A percentile compares a stretch with the other conserved stretches of the same genome.
Conservation (phyloP, 2,888 invertebrate species). For the Harpalus rufipes region DNA sequence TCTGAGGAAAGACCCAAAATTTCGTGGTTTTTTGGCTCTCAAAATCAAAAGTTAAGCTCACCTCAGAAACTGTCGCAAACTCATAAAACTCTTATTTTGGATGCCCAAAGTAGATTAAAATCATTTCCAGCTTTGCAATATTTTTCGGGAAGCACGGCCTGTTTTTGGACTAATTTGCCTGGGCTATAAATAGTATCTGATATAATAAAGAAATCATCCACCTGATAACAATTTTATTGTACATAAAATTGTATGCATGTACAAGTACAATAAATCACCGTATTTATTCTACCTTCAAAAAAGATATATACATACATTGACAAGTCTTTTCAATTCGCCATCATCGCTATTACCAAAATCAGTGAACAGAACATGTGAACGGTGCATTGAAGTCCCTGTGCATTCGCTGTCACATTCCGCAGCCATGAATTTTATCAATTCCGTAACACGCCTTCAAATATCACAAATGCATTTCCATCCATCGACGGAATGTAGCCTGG, state of each 20-base stretch:
- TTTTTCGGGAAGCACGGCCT: no score
- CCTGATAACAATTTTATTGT: not conserved
- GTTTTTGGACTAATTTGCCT: no score
- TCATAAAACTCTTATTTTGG: no score
- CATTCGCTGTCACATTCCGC: slow-evolving; percentile 1
- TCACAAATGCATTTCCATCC: slow-evolving; percentile 48
- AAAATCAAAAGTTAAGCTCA: no score
- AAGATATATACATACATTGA: not conserved
- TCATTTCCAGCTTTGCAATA: no score
- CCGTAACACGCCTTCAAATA: slow-evolving; percentile 38
- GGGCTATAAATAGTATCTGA: no score
- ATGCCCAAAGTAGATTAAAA: no score
- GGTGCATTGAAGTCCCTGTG: not conserved
- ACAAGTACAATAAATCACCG: not conserved
- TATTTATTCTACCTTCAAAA: not conserved
- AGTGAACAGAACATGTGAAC: slow-evolving; percentile 16
- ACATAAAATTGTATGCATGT: not conserved
- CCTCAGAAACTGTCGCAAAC: no score
- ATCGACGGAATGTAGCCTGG: not conserved
- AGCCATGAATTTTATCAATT: slow-evolving; percentile 40
- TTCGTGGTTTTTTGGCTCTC: no score
- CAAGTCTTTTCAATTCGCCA: slow-evolving; percentile 2
- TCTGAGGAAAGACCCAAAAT: no score
- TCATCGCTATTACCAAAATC: slow-evolving; percentile 28
- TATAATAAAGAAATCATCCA: not conserved